phyloP scores from a whole-genome alignment of 2,113 vertebrate species.

The Lepidothrix coronata region DNA sequence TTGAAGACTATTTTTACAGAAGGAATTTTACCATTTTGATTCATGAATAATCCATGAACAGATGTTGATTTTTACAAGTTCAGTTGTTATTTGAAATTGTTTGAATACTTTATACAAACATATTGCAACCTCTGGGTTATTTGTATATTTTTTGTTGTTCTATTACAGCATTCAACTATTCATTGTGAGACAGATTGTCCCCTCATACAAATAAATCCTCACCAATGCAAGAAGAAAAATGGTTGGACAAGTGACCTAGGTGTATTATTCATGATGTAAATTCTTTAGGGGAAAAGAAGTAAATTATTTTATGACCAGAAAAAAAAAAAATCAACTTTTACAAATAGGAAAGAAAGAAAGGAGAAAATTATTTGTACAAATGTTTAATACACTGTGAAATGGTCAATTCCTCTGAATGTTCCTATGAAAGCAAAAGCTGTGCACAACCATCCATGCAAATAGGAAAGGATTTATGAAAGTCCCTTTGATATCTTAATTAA shows the following conservation, averaged over 20 bases:
- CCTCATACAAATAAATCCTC: not conserved
- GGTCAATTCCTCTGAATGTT: not conserved
- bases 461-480: not conserved
- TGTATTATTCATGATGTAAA: constrained; percentile 2
- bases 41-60: constrained; percentile 70
- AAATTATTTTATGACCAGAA: not conserved
- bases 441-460: not conserved
- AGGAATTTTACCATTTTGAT: constrained; percentile 35
- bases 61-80: constrained; percentile 64
- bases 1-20: constrained; percentile 21
- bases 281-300: not conserved
- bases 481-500: not conserved
- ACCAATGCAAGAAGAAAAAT: not conserved
- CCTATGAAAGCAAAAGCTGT: not conserved
- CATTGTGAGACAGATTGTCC: not conserved
- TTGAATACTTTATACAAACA: constrained; percentile 61
- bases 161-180: not conserved
- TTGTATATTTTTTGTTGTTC: not conserved
- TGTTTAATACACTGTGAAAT: not conserved
- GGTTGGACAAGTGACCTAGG: not conserved
- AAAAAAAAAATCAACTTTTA: not conserved
- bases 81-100: constrained; percentile 58
- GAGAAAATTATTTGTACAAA: not conserved
- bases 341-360: not conserved
- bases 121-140: constrained; percentile 58